phyloP scores from a whole-genome alignment of 1,140 invertebrate species.

The Arctopsyche grandis region DNA sequence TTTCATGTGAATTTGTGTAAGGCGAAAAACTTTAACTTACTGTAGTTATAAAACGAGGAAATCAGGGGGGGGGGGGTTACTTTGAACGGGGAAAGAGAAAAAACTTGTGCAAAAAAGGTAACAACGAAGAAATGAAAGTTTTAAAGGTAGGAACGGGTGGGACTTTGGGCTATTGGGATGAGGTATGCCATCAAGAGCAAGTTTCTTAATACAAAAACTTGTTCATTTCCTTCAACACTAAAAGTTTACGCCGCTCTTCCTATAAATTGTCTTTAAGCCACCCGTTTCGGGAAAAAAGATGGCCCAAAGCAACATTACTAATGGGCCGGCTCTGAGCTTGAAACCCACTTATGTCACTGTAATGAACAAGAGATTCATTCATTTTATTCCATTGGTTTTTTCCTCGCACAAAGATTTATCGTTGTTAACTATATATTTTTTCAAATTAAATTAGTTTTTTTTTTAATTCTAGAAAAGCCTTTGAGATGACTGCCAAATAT shows the following conservation, averaged over 20 bases:
- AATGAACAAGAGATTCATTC: too few species aligned
- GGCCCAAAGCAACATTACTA: constrained; percentile 1
- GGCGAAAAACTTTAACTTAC: constrained; percentile 10
- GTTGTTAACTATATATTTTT: too few species aligned
- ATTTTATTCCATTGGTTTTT: too few species aligned
- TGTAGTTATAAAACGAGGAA: constrained; percentile 6
- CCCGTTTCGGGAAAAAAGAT: background rate
- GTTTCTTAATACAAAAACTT: constrained; percentile 32
- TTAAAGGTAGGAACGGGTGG: constrained; percentile 4
- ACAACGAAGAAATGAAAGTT: constrained; percentile 18
- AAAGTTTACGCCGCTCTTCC: constrained; percentile 24
- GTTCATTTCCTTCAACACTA: constrained; percentile 32
- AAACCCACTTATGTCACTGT: too few species aligned
- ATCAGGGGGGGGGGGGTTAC: background rate
- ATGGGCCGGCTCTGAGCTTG: background rate
- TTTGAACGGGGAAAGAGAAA: background rate
- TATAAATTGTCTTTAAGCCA: constrained; percentile 24
- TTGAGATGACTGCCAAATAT: too few species aligned
- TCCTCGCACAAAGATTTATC: too few species aligned
- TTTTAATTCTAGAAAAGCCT: too few species aligned
- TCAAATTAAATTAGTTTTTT: too few species aligned
- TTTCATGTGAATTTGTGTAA: constrained; percentile 16
- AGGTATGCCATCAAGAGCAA: constrained; percentile 15
- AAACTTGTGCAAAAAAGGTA: background rate
- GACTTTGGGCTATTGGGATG: background rate